A percentile compares a stretch with the other conserved stretches of the same genome.
phyloP scores from a whole-genome alignment of 1,140 invertebrate genomes.

The Caerostris extrusa region DNA sequence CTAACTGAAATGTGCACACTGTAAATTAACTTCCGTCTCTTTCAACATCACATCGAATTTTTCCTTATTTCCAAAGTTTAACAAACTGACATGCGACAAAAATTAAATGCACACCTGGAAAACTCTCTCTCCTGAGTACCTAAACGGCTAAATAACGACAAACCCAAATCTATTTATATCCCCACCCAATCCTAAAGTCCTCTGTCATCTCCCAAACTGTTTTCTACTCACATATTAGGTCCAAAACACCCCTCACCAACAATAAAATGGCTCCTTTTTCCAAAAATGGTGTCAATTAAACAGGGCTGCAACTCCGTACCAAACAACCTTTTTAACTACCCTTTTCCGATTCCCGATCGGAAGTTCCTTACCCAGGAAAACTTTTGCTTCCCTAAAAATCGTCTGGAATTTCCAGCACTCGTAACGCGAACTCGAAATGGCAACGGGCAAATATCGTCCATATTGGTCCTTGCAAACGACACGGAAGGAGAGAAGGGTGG shows the following conservation, averaged over 20 bases:
- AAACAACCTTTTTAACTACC: constrained; percentile 2
- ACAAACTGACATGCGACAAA: no score
- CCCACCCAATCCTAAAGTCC: background rate
- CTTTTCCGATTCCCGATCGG: background rate
- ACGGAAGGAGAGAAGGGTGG: background rate
- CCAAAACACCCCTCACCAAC: background rate
- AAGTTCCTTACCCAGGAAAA: constrained; percentile 1
- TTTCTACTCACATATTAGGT: background rate
- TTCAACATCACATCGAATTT: no score
- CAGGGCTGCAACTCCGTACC: background rate
- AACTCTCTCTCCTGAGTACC: background rate
- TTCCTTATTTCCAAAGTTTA: no score
- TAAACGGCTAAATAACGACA: background rate
- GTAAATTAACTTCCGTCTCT: no score
- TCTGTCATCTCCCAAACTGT: background rate
- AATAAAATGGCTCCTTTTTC: constrained; percentile 30
- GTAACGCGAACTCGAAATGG: constrained; percentile 20
- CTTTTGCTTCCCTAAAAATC: constrained; percentile 3
- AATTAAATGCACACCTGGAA: no score
- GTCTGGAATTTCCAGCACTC: background rate
- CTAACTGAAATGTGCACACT: no score
- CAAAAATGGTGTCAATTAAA: constrained; percentile 44
- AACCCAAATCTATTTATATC: constrained; percentile 9
- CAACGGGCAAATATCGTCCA: constrained; percentile 42
- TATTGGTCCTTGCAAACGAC: constrained; percentile 20